Percentiles rank a stretch among this genome's conserved stretches.
phyloP scores from a whole-genome alignment of 2,888 invertebrate species.

The Acleris laterana region DNA sequence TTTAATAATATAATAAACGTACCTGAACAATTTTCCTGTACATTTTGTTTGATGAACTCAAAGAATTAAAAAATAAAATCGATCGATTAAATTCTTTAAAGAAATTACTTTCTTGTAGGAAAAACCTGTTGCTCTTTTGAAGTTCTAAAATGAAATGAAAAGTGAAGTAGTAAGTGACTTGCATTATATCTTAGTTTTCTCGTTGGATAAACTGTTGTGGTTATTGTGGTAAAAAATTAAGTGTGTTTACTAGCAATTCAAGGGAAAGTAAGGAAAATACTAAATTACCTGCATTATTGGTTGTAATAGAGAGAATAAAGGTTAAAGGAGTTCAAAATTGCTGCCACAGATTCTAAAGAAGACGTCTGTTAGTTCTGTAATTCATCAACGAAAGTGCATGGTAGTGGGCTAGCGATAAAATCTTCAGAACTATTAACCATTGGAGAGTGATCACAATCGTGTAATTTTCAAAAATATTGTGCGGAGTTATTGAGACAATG shows the following conservation, averaged over 20 bases:
- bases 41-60: neutral
- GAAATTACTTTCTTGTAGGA: neutral
- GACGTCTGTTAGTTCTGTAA: too few species aligned
- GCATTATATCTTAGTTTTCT: neutral
- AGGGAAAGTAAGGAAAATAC: conserved; percentile 1
- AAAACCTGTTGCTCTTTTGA: conserved; percentile 7
- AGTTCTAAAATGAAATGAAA: conserved; percentile 16
- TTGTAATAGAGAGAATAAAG: neutral
- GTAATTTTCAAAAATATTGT: too few species aligned
- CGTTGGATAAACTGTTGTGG: conserved; percentile 9
- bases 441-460: too few species aligned
- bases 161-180: conserved; percentile 10
- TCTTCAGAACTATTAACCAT: too few species aligned
- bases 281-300: neutral
- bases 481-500: too few species aligned
- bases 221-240: neutral
- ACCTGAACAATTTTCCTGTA: conserved; percentile 7
- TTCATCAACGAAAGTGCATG: too few species aligned
- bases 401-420: too few species aligned
- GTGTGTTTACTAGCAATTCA: neutral
- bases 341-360: neutral
- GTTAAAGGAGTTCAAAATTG: neutral
- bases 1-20: neutral
- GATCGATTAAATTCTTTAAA: neutral
- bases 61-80: too few species aligned